Evolutionary conservation across 1,140 invertebrate species (phyloP).

Genomic region (Trichomalopsis sarcophagae): DNA sequence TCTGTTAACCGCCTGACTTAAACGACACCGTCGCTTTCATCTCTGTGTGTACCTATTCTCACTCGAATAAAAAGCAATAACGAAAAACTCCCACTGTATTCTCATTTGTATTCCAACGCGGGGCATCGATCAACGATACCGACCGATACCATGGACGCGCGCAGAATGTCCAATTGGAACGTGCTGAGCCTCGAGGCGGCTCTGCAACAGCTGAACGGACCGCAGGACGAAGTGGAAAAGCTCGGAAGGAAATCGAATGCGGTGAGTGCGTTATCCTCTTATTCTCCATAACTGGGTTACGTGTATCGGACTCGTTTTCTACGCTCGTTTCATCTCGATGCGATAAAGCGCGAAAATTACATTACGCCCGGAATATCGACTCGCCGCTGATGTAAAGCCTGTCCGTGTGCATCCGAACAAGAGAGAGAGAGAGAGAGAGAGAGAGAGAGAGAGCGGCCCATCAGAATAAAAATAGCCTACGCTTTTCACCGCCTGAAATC

Average conservation of each 20-base stretch:
- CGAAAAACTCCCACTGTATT: conserved; percentile 5
- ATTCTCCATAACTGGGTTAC: not conserved
- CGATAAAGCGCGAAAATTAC: no score
- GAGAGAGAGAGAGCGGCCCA: not conserved
- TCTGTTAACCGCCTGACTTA: no score
- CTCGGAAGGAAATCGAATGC: conserved; percentile 63
- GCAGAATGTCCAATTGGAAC: conserved; percentile 74
- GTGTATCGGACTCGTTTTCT: not conserved
- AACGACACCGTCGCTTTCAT: no score
- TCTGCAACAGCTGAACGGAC: conserved; percentile 65
- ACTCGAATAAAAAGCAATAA: not conserved
- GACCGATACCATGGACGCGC: conserved; percentile 67
- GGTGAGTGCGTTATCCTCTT: conserved; percentile 55
- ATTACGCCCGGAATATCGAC: no score
- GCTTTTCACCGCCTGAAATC: not conserved
- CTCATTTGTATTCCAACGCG: conserved; percentile 35
- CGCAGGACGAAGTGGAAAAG: conserved; percentile 52
- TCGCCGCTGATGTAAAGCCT: not conserved
- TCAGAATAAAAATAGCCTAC: conserved; percentile 6
- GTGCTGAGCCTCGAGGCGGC: conserved; percentile 71
- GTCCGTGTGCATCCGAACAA: not conserved
- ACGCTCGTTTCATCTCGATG: no score
- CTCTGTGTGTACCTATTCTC: no score
- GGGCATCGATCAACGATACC: conserved; percentile 2
- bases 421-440: no score